Evolutionary conservation across 1,140 invertebrate genomes (phyloP).

Genomic region (Kradibia gibbosae): DNA sequence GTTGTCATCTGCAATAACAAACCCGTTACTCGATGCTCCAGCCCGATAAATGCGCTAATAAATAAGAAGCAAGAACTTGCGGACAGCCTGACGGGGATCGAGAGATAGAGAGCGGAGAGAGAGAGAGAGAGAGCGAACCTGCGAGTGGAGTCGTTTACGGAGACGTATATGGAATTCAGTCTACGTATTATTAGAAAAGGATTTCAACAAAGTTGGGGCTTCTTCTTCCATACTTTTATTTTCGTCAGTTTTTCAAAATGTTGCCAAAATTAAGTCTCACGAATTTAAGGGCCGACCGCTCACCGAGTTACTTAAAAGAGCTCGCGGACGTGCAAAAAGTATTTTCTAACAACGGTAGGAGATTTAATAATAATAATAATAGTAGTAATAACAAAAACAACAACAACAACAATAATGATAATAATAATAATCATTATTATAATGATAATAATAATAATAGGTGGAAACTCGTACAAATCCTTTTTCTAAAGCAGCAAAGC

Average conservation of each 20-base stretch:
- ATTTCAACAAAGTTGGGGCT: not conserved
- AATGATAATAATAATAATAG: not conserved
- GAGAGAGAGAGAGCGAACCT: not conserved
- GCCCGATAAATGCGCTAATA: too few relatives aligned
- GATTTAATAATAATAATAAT: too few relatives aligned
- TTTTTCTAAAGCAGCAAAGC: not conserved
- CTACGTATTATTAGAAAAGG: not conserved
- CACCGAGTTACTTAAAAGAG: not conserved
- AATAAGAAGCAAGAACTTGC: not conserved
- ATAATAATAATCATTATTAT: too few relatives aligned
- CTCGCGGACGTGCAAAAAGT: not conserved
- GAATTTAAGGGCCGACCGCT: not conserved
- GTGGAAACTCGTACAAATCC: not conserved
- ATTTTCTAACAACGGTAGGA: not conserved
- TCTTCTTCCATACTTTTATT: not conserved
- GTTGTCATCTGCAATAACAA: slow-evolving; percentile 53
- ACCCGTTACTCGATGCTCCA: not conserved
- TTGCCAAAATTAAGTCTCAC: not conserved
- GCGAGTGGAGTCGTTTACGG: not conserved
- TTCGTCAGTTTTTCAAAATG: not conserved
- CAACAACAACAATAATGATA: too few relatives aligned
- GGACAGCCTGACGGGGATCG: not conserved
- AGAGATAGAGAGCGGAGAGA: not conserved
- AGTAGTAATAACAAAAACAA: too few relatives aligned
- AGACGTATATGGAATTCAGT: too few relatives aligned